Percentiles rank a stretch among this genome's conserved stretches.
Evolutionary conservation across 2,113 vertebrate genomes (phyloP).

Genomic region (Podarcis muralis): DNA sequence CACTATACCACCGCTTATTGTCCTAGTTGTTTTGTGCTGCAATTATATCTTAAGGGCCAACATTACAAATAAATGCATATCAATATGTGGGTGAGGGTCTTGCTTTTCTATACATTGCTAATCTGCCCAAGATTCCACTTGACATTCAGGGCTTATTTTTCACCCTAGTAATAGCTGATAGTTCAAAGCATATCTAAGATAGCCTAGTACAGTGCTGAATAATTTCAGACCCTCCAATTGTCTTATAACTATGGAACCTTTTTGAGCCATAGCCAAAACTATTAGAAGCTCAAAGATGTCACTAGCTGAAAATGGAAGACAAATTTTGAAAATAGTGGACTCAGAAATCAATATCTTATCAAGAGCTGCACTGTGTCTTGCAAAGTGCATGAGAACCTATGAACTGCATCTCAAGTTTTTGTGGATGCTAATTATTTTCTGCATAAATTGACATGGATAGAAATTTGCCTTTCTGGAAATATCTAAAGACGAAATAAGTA

Average conservation of each 20-base stretch:
- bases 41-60: not conserved
- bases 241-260: not conserved
- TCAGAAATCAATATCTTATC: slow-evolving; percentile 1
- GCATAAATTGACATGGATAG: not conserved
- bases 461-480: not conserved
- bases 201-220: not conserved
- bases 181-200: not conserved
- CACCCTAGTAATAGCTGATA: not conserved
- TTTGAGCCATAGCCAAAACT: not conserved
- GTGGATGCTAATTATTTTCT: slow-evolving; percentile 4
- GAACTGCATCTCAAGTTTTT: not conserved
- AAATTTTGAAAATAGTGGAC: not conserved
- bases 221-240: not conserved
- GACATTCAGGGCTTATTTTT: not conserved
- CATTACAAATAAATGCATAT: not conserved
- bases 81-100: not conserved
- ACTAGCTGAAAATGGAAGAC: not conserved
- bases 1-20: no score
- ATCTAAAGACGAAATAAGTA: not conserved
- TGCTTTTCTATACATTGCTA: not conserved
- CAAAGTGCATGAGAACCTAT: not conserved
- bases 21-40: not conserved
- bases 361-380: not conserved
- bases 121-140: not conserved
- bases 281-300: not conserved